These are phyloP conservation scores for Heliconius ethilla DNA, from an alignment of 2,888 invertebrate genomes.

Conservation along the genomic window DNA sequence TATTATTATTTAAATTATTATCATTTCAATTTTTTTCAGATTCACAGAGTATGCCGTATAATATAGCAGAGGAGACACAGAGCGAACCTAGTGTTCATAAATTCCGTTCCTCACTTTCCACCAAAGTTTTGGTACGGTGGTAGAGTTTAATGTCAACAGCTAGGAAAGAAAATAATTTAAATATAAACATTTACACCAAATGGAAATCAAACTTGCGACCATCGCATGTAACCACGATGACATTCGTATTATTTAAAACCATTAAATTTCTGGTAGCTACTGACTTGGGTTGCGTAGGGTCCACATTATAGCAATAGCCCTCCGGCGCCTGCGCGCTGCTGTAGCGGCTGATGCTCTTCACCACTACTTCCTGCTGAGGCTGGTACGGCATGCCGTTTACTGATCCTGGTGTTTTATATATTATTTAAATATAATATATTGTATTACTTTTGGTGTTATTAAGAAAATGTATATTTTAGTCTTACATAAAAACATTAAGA, in stretches of 20 bases:
- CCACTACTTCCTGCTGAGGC: slow-evolving; percentile 75
- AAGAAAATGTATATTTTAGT: not conserved
- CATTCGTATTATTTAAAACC: not conserved
- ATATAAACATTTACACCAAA: not conserved
- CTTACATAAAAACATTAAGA: too few species aligned
- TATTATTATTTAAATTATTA: too few species aligned
- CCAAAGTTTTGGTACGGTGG: too few species aligned
- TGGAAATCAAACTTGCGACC: not conserved
- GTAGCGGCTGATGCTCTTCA: slow-evolving; percentile 79
- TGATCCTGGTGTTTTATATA: slow-evolving; percentile 57
- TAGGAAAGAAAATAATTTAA: too few species aligned
- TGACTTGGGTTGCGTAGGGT: slow-evolving; percentile 78
- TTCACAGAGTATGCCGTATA: too few species aligned
- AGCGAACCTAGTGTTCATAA: too few species aligned
- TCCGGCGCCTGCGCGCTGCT: slow-evolving; percentile 74
- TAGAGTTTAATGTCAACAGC: not conserved
- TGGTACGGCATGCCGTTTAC: slow-evolving; percentile 75
- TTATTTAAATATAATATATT: not conserved
- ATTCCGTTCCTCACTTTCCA: too few species aligned
- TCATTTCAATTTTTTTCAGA: too few species aligned
- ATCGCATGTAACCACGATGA: not conserved
- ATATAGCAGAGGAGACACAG: too few species aligned
- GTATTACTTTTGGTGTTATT: not conserved
- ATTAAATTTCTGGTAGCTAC: slow-evolving; percentile 45
- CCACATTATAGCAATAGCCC: slow-evolving; percentile 79